Conservation (phyloP, 1,140 invertebrate species). For the Sesamia nonagrioides region DNA sequence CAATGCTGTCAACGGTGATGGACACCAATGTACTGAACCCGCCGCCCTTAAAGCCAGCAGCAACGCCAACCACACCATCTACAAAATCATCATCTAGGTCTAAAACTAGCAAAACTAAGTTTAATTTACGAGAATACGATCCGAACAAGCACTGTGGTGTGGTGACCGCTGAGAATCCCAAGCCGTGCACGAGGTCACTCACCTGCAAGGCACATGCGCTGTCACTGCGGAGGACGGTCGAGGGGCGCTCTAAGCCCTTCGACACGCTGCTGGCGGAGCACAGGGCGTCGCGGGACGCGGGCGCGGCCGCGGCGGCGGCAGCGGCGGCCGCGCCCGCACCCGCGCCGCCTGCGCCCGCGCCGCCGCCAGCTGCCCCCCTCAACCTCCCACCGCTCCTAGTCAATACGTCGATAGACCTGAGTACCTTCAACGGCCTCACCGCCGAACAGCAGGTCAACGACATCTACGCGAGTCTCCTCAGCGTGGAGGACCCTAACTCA, state of each 20-base stretch:
- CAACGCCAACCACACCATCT: slow-evolving; percentile 66
- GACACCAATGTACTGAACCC: slow-evolving; percentile 68
- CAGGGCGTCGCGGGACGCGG: slow-evolving; percentile 87
- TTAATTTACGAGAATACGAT: slow-evolving; percentile 92
- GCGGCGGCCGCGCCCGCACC: slow-evolving; percentile 51
- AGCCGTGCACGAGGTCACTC: slow-evolving; percentile 93
- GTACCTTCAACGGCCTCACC: slow-evolving; percentile 74
- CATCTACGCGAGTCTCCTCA: slow-evolving; percentile 77
- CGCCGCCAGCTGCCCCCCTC: slow-evolving; percentile 53
- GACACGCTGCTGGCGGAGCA: slow-evolving; percentile 94
- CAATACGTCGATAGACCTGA: slow-evolving; percentile 70
- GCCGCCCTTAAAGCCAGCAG: slow-evolving; percentile 70
- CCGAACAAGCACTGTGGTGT: slow-evolving; percentile 95
- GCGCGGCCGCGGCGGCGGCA: slow-evolving; percentile 54
- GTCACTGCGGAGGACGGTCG: slow-evolving; percentile 91
- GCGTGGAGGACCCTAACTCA: slow-evolving; percentile 70
- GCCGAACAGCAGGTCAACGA: slow-evolving; percentile 80
- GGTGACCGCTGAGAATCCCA: slow-evolving; percentile 89
- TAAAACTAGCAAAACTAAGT: slow-evolving; percentile 88
- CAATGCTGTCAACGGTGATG: slow-evolving; percentile 71
- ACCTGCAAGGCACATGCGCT: slow-evolving; percentile 95
- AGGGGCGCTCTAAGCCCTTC: slow-evolving; percentile 92
- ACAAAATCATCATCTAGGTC: slow-evolving; percentile 80
- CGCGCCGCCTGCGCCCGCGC: slow-evolving; percentile 50
- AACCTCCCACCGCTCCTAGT: slow-evolving; percentile 74